phyloP scores from a whole-genome alignment of 2,888 invertebrate genomes.

The Cosmia pyralina region DNA sequence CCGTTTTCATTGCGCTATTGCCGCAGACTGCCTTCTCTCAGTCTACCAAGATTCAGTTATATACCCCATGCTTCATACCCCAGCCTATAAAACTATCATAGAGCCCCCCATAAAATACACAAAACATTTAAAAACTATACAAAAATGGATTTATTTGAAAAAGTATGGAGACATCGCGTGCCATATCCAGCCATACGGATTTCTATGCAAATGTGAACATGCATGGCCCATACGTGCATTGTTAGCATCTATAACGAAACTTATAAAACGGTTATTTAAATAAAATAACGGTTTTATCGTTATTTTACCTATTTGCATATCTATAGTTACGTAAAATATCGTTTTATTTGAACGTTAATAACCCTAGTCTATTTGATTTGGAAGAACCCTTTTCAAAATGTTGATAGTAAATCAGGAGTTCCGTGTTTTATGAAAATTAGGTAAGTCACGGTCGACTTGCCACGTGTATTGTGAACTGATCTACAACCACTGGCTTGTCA shows the following conservation, averaged over 20 bases:
- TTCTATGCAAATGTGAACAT: slow-evolving; percentile 61
- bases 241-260: slow-evolving; percentile 50
- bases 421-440: slow-evolving; percentile 42
- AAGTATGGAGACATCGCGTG: slow-evolving; percentile 67
- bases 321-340: slow-evolving; percentile 11
- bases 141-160: slow-evolving; percentile 56
- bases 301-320: slow-evolving; percentile 16
- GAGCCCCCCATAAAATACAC: slow-evolving; percentile 44
- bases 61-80: slow-evolving; percentile 9
- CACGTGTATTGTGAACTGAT: slow-evolving; percentile 27
- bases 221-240: slow-evolving; percentile 57
- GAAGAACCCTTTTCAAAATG: slow-evolving; percentile 19
- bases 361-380: slow-evolving; percentile 4
- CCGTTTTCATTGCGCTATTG: not conserved
- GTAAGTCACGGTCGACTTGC: slow-evolving; percentile 2
- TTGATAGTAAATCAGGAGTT: slow-evolving; percentile 36
- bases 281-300: slow-evolving; percentile 32
- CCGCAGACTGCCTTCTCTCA: not conserved
- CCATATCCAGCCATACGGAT: slow-evolving; percentile 57
- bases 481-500: slow-evolving; percentile 3
- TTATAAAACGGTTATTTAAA: slow-evolving; percentile 42
- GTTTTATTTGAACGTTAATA: slow-evolving; percentile 24
- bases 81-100: slow-evolving; percentile 40
- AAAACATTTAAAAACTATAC: slow-evolving; percentile 49
- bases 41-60: slow-evolving; percentile 8